Base-by-base conservation (phyloP, 2,888 invertebrate genomes). In the Cetonia aurata region DNA sequence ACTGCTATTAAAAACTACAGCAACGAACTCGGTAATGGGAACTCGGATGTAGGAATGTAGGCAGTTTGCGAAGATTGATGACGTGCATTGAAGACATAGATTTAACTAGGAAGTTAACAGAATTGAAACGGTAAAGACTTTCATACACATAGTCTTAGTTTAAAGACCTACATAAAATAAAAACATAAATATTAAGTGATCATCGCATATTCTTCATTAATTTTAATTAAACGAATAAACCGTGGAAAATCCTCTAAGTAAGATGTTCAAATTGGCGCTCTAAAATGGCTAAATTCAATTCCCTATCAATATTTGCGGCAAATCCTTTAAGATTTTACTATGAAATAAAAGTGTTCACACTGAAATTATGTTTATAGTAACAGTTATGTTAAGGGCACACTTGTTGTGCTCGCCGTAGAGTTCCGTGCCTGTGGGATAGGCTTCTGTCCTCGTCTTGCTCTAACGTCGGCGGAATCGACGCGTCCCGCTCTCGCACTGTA, bases 291-390 rank as follows among this genome's bases (percentile, higher is more conserved):
- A 69, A 71, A 72, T 72, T 79, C 80, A 79, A 77, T 82, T 80
- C 77, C 72, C 74, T 74, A 74, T 76, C 80, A 78, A 80, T 81
- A 80, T 79, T 78, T 78, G 69, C 66, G 69, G 72, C 71, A 78
- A 77, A 77, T 76, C 76, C 76, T 76, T 78, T 74, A 78, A 80
- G 76, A 76, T 81, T 80, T 79, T 78, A 77, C 80, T 79, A 79
- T 78, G 82, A 83, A 83, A 83, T 83, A 83, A 83, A 83, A 83
- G 82, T 83, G 83, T 82, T 83, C 81, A 76, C 81, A 79, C 80
- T 79, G 79, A 83, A 84, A 84, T 84, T 84, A 84, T 84, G 84
- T 84, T 84, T 84, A 84, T 84, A 83, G 84, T 83, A 82, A 83
- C 83, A 83, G 82, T 84, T 84, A 84, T 82, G 83, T 83, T 83